Base-by-base conservation (phyloP, 2,113 vertebrate species). In the Hyperoodon ampullatus region DNA sequence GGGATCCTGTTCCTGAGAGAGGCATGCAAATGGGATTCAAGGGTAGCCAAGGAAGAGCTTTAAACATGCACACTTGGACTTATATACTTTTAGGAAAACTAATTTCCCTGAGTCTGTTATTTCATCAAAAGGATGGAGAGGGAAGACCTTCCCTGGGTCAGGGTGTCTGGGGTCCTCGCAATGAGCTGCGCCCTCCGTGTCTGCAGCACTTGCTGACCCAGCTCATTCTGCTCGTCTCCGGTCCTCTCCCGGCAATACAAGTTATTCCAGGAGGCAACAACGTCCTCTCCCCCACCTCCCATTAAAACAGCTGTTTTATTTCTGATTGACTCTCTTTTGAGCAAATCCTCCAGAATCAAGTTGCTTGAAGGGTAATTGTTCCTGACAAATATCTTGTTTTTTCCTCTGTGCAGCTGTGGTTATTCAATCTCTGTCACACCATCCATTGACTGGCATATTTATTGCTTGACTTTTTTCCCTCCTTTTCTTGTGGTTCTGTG, bases 241-340 rank as follows among this genome's bases (percentile, higher is more conserved):
- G 23, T 8, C 70, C 55, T 2, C 75, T 88, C 61, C 33, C 8
- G 1, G 28, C 8, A 0, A 28, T 1, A 71, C 50, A 26, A 35
- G 8, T 42, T 55, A 55, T 50, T 88, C 94, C 92, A 55, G 42
- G 47, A 82, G 82, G 28, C 74, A 26, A 11, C 74, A 44, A 0
- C 58, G 0, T 65, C 90, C 66, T 92, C 75, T 30, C 18, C 92
- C 83, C 30, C 23, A 14, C 55, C 55, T 21, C 30, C 80, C 68
- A 6, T 12, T 15, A 35, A 88, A 82, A 95, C 96, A 97, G 96
- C 94, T 97, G 96, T 63, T 94, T 93, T 44, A 28, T 42, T 96
- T 95, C 94, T 96, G 97, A 97, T 92, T 93, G 92, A 96, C 95
- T 97, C 96, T 95, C 88, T 96, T 97, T 75, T 95, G 92, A 97